Percentiles rank a stretch among this genome's conserved stretches.
phyloP scores from a whole-genome alignment of 2,797 vertebrate species.

The Acrossocheilus wenchowensis region DNA sequence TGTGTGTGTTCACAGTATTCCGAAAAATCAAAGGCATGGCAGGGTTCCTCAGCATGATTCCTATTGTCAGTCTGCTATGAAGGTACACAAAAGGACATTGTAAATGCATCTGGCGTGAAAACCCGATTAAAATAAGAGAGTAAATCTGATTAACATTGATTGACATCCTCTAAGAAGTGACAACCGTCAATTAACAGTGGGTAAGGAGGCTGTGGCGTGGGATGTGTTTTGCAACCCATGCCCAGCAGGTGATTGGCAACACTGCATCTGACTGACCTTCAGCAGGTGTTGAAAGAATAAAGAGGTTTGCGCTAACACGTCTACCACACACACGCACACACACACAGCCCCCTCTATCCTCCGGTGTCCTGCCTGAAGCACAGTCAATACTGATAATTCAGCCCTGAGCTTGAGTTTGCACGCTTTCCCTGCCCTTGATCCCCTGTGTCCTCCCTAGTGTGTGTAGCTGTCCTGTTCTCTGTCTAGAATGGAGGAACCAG shows the following conservation, averaged over 20 bases:
- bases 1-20: conserved; percentile 11
- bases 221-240: conserved; percentile 47
- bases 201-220: conserved; percentile 27
- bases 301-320: conserved; percentile 50
- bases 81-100: conserved; percentile 41
- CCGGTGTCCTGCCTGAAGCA: conserved; percentile 44
- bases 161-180: conserved; percentile 55
- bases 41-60: conserved; percentile 29
- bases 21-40: conserved; percentile 37
- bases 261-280: conserved; percentile 47
- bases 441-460: conserved; percentile 34
- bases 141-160: conserved; percentile 64
- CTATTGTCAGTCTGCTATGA: conserved; percentile 49
- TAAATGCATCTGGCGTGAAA: conserved; percentile 52
- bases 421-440: conserved; percentile 62
- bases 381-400: conserved; percentile 79
- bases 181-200: conserved; percentile 50
- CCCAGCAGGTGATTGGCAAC: conserved; percentile 56
- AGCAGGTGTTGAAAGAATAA: conserved; percentile 53
- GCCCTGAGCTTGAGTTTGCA: conserved; percentile 71
- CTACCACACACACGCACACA: conserved; percentile 39
- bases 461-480: conserved; percentile 17
- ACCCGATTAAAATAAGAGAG: conserved; percentile 27
- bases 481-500: conserved; percentile 19
- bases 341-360: conserved; percentile 10